These are phyloP conservation scores for Cavia aperea DNA, from an alignment of 2,113 vertebrate genomes.

Conservation along the genomic window DNA sequence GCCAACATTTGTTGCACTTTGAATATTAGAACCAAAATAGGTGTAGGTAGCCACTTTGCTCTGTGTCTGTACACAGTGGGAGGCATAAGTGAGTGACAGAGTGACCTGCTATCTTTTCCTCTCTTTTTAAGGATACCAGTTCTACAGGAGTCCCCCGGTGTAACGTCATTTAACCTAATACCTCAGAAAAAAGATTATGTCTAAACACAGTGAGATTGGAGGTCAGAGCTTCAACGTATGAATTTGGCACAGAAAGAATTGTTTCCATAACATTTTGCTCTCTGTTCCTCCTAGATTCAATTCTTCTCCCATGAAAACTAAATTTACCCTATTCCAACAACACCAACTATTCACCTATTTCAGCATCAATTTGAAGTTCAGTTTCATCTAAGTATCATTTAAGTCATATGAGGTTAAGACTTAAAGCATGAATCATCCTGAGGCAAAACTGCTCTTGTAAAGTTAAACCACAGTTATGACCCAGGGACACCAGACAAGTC, in stretches of 20 bases:
- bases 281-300: neutral
- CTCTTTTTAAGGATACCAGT: neutral
- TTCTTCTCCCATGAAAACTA: neutral
- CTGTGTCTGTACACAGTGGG: neutral
- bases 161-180: neutral
- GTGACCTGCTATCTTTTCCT: neutral
- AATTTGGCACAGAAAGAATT: neutral
- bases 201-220: neutral
- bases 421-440: neutral
- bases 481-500: neutral
- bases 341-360: neutral
- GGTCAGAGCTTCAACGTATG: neutral
- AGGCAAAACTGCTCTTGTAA: neutral
- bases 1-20: conserved; percentile 7
- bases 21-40: conserved; percentile 22
- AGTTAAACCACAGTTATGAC: neutral
- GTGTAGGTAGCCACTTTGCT: neutral
- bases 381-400: neutral
- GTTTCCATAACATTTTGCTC: neutral
- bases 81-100: no score
- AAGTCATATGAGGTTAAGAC: neutral
- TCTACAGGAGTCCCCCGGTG: neutral
- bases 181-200: neutral
- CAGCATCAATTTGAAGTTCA: neutral
- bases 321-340: neutral